Base-by-base conservation (phyloP, 2,797 vertebrate species). In the Crax fasciolata region DNA sequence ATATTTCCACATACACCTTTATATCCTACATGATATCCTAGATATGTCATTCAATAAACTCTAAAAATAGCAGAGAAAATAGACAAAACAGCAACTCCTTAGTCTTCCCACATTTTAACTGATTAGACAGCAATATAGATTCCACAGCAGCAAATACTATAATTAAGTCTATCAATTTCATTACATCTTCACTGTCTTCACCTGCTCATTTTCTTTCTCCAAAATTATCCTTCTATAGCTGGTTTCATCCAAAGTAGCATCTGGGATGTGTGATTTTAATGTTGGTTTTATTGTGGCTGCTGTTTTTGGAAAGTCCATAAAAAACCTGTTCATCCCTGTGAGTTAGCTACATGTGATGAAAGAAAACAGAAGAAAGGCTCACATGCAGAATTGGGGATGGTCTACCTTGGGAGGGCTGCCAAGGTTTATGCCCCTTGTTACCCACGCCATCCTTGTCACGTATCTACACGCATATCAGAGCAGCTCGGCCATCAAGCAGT, bases 111-210 rank as follows among this genome's bases (percentile, higher is more conserved):
- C 57, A 71, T 84, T 85, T 94, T 62, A 87, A 74, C 74, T 72
- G 71, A 93, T 90, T 84, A 95, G 46, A 73, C 52, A 84, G 51
- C 59, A 88, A 76, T 92, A 61, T 11, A 80, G 57, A 41, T 87
- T 81, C 84, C 75, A 80, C 44, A 93, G 54, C 77, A 90, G 83
- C 24, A 84, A 95, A 95, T 63, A 54, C 35, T 85, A 24, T 92
- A 89, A 90, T 94, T 89, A 94, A 73, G 30, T 71, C 87, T 77
- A 88, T 82, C 65, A 58, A 75, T 95, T 91, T 80, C 65, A 85
- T 87, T 87, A 77, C 30, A 93, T 63, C 30, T 73, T 88, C 63
- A 41, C 30, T 75, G 30, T 73, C 68, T 84, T 94, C 90, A 95
- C 73, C 90, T 87, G 79, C 39, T 85, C 11, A 35, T 72, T 57